Base-by-base conservation (phyloP, 2,113 vertebrate species). In the Diphyllodes magnificus region DNA sequence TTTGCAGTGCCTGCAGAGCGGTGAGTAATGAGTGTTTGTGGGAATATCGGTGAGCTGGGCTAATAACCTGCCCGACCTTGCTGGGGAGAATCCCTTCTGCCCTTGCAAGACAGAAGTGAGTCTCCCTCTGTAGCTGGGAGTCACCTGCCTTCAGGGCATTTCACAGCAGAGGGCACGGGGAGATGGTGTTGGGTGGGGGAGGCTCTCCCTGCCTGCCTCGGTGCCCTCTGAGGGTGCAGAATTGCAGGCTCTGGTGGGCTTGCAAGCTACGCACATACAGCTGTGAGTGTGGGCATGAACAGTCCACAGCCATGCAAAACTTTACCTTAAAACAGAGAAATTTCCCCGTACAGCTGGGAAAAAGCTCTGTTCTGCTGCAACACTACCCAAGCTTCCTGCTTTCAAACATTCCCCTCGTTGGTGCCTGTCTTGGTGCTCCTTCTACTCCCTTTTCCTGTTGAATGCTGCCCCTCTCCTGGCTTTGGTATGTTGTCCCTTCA, bases 1-100 rank as follows among this genome's bases (percentile, higher is more conserved):
- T 95, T 86, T 87, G 69, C 73, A 39, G 86, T 19, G 80, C 93
- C 82, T 81, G 64, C 88, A 50, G 85, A 94, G 68, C 39, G 31
- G 72, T 15, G 4, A 82, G 85, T 80, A 95, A 92, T 69, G 82
- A 91, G 89, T 94, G 80, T 94, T 94, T 85, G 64, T 75, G 54
- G 84, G 59, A 82, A 68, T 80, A 53, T 51, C 0, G 4, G 57
- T 33, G 54, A 77, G 68, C 70, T 86, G 85, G 60, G 91, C 45
- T 81, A 79, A 92, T 27, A 90, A 94, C 87, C 93, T 94, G 79
- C 57, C 37, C 0, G 39, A 91, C 96, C 92, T 97, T 92, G 92
- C 89, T 66, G 84, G 85, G 63, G 86, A 96, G 90, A 95, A 96
- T 82, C 79, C 76, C 30, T 94, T 59, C 53, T 89, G 88, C 63